A percentile compares a stretch with the other conserved stretches of the same genome.
Evolutionary conservation across 2,113 vertebrate species (phyloP).

Genomic region (Rhodinocichla rosea): DNA sequence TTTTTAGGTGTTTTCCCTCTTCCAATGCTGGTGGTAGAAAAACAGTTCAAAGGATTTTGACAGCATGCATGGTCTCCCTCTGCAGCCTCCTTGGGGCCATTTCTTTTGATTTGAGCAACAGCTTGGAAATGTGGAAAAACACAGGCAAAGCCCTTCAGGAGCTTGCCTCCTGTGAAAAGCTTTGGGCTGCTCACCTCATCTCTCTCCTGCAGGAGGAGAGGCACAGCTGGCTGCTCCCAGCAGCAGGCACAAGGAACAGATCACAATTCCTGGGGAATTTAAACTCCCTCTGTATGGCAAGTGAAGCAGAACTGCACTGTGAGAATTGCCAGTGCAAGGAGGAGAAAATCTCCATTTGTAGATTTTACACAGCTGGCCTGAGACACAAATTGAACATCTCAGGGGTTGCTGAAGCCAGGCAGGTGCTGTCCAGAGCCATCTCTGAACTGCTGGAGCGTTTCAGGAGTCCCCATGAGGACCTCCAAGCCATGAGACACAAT

Average conservation of each 20-base stretch:
- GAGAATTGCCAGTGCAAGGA: conserved; percentile 45
- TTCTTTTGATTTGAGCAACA: conserved; percentile 73
- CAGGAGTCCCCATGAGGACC: conserved; percentile 39
- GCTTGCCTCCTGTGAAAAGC: conserved; percentile 74
- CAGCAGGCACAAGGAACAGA: neutral
- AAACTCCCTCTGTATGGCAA: conserved; percentile 51
- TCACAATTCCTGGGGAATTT: neutral
- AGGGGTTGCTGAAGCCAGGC: neutral
- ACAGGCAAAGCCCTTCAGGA: conserved; percentile 68
- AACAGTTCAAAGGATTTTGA: conserved; percentile 73
- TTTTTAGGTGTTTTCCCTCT: conserved; percentile 33
- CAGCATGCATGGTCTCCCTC: conserved; percentile 76
- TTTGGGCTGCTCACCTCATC: conserved; percentile 61
- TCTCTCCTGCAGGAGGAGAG: conserved; percentile 73
- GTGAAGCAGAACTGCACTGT: neutral
- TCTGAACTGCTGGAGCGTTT: conserved; percentile 69
- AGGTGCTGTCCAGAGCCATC: conserved; percentile 33
- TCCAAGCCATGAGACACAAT: conserved; percentile 64
- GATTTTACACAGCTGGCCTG: neutral
- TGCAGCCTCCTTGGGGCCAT: conserved; percentile 78
- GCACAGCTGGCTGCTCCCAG: conserved; percentile 2
- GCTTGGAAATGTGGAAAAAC: conserved; percentile 67
- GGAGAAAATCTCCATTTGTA: conserved; percentile 60
- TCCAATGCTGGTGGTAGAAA: conserved; percentile 56
- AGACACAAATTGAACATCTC: conserved; percentile 32